Conservation (phyloP, 2,113 vertebrate species). For the Oreotrochilus melanogaster region DNA sequence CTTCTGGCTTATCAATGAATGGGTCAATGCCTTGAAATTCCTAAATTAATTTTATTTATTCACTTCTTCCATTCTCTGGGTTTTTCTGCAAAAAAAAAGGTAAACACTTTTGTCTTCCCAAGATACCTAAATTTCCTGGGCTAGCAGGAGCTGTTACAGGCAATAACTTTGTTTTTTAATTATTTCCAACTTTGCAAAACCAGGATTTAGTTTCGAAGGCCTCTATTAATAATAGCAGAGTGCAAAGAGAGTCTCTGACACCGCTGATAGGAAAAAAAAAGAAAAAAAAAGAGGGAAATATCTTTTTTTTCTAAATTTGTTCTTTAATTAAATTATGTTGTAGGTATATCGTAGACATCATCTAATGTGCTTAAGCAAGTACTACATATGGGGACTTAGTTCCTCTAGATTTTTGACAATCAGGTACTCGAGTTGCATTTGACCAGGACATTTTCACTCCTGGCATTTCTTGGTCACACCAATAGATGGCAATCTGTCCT, state of each 20-base stretch:
- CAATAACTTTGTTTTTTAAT: neutral
- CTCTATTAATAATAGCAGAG: neutral
- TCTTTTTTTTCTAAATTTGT: neutral
- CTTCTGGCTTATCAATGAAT: neutral
- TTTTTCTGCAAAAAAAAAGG: neutral
- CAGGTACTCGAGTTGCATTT: neutral
- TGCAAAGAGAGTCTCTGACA: neutral
- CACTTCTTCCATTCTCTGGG: neutral
- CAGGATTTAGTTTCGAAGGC: neutral
- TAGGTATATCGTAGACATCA: neutral
- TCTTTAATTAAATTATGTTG: neutral
- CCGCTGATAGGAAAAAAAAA: neutral
- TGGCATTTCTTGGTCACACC: neutral
- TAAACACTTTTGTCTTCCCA: neutral
- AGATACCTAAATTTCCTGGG: neutral
- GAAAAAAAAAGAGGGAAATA: neutral
- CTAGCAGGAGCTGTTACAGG: neutral
- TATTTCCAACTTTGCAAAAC: neutral
- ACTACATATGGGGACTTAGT: neutral
- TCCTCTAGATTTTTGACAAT: neutral
- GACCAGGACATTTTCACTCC: neutral
- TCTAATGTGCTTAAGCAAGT: neutral
- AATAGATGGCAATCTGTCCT: conserved; percentile 74
- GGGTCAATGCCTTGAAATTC: neutral
- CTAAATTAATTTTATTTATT: neutral